Percentiles rank a stretch among this genome's conserved stretches.
phyloP scores from a whole-genome alignment of 2,888 invertebrate genomes.

The Parapristionchus giblindavisi region DNA sequence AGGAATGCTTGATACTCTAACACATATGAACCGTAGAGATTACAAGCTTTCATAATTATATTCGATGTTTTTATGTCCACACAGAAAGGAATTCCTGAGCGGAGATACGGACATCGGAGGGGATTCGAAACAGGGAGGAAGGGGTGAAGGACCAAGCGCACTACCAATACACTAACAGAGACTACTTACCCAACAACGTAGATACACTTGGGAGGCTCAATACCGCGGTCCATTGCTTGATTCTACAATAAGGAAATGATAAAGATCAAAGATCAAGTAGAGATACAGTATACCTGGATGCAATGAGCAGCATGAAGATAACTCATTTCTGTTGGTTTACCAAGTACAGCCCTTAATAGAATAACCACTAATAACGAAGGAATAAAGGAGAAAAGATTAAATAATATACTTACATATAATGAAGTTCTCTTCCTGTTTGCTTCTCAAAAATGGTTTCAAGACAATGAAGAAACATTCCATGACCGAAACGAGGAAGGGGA shows the following conservation, averaged over 20 bases:
- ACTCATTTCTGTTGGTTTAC: conserved; percentile 78
- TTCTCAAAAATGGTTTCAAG: conserved; percentile 77
- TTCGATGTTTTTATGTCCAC: not conserved
- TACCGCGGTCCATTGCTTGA: conserved; percentile 74
- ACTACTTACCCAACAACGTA: conserved; percentile 77
- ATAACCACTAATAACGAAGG: not conserved
- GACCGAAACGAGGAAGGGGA: conserved; percentile 77
- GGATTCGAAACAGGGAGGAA: not conserved
- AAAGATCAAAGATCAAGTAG: not conserved
- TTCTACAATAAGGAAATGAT: conserved; percentile 60
- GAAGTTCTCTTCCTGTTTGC: conserved; percentile 75
- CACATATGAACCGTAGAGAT: not conserved
- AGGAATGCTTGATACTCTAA: not conserved
- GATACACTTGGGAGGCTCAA: conserved; percentile 74
- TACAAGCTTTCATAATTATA: not conserved
- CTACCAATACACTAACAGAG: not conserved
- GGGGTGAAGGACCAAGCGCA: not conserved
- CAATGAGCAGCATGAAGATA: conserved; percentile 77
- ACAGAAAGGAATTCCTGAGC: not conserved
- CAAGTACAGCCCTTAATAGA: conserved; percentile 70
- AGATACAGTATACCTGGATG: conserved; percentile 65
- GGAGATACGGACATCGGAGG: not conserved
- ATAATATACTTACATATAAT: conserved; percentile 75
- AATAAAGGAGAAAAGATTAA: not conserved
- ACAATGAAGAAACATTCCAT: conserved; percentile 77